Conservation (phyloP, 2,797 vertebrate genomes). For the Gadopsis marmoratus region DNA sequence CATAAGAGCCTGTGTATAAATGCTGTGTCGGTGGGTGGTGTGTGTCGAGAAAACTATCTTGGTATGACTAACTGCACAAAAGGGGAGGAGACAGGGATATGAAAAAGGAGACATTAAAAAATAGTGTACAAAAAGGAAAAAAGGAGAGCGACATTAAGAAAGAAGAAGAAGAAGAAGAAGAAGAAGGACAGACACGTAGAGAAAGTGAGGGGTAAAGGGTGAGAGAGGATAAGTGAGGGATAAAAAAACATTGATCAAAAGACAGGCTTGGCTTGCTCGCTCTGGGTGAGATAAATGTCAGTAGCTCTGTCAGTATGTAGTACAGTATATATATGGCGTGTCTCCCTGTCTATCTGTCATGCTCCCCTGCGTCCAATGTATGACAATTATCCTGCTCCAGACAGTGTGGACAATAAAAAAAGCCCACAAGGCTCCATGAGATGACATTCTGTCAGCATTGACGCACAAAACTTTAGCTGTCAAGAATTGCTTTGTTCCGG, state of each 20-base stretch:
- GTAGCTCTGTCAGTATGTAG: slow-evolving; percentile 49
- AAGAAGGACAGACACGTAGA: neutral
- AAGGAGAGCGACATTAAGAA: slow-evolving; percentile 7
- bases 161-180: neutral
- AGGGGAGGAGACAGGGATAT: neutral
- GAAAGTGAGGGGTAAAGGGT: slow-evolving; percentile 28
- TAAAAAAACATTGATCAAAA: slow-evolving; percentile 62
- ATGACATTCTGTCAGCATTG: slow-evolving; percentile 27
- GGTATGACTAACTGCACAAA: neutral
- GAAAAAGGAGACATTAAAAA: slow-evolving; percentile 15
- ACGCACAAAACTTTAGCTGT: slow-evolving; percentile 44
- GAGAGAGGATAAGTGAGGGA: slow-evolving; percentile 31
- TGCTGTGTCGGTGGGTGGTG: neutral
- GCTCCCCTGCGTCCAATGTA: slow-evolving; percentile 76
- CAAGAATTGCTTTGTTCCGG: slow-evolving; percentile 18
- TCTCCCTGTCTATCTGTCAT: slow-evolving; percentile 67
- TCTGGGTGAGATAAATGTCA: slow-evolving; percentile 65
- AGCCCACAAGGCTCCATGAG: slow-evolving; percentile 44
- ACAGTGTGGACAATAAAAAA: slow-evolving; percentile 58
- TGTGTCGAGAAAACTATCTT: slow-evolving; percentile 16
- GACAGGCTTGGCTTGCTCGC: slow-evolving; percentile 36
- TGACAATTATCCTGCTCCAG: slow-evolving; percentile 69
- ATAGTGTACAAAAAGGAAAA: neutral
- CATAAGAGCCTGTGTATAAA: slow-evolving; percentile 11
- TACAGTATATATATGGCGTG: slow-evolving; percentile 47